phyloP scores from a whole-genome alignment of 1,140 invertebrate species.

The Eriosoma lanigerum region DNA sequence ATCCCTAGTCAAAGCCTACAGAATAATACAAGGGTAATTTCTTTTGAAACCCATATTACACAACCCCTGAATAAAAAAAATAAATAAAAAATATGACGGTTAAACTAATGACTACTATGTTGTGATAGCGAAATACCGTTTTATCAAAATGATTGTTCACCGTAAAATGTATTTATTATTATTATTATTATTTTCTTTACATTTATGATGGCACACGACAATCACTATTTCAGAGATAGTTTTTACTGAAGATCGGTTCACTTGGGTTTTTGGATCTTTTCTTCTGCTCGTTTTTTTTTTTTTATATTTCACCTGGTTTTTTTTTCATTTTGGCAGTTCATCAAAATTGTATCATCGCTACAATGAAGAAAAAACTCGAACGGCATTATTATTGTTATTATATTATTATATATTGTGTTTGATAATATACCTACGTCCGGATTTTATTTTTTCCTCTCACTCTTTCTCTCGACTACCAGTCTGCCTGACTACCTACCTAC shows the following conservation, averaged over 20 bases:
- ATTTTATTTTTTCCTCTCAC: constrained; percentile 41
- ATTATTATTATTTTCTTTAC: too few species aligned
- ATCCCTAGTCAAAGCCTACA: constrained; percentile 15
- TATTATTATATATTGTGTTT: constrained; percentile 44
- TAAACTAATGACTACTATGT: constrained; percentile 33
- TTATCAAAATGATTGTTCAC: constrained; percentile 28
- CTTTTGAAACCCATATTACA: constrained; percentile 39
- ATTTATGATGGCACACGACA: constrained; percentile 41
- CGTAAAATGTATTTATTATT: too few species aligned
- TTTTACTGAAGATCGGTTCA: background rate
- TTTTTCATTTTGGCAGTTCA: constrained; percentile 46
- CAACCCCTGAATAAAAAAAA: constrained; percentile 9
- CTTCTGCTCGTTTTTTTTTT: constrained; percentile 6
- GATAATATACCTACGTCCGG: constrained; percentile 33
- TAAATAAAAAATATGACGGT: constrained; percentile 19
- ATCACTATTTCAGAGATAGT: constrained; percentile 5
- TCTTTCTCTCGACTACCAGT: constrained; percentile 38
- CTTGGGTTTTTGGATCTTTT: constrained; percentile 26
- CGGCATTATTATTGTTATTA: constrained; percentile 44
- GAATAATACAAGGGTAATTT: constrained; percentile 33
- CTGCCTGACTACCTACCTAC: background rate
- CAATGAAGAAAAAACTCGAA: constrained; percentile 42
- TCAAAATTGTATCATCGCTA: constrained; percentile 44
- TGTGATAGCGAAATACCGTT: constrained; percentile 45
- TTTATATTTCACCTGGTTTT: constrained; percentile 36